Base-by-base conservation (phyloP, 2,888 invertebrate genomes). In the Ferrisia virgata region DNA sequence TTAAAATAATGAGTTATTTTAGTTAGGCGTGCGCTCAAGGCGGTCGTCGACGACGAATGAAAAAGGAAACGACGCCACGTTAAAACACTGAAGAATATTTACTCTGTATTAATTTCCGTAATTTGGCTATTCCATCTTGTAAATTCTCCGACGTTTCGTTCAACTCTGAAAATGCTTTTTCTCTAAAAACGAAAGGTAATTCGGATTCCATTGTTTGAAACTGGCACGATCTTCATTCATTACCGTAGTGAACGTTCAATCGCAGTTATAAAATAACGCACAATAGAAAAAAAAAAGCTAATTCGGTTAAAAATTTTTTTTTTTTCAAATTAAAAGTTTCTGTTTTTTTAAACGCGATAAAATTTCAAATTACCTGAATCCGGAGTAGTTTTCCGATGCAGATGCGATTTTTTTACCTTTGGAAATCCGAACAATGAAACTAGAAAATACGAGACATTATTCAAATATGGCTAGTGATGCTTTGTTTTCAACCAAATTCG, bases 1-100 rank as follows among this genome's bases (percentile, higher is more conserved):
- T 22, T 43, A 39, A 83, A 64, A 85, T 81, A 72, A 81, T 15
- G 18, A 28, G 40, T 85, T 47, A 76, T 76, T 64, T 64, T 64
- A 64, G 58, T 64, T 9, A 11, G 13, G 28, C 13, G 43, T 13
- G 58, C 58, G 47, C 47, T 47, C 9, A 47, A 18, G 47, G 47
- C 47, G 47, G 47, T 47, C 58, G 58, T 28, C 58, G 58, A 28
- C 58, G 58, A 64, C 58, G 25, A 28, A 28, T 64, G 58, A 64
- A 64, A 64, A 64, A 64, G 58, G 25, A 28, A 64, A 64, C 58
- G 58, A 25, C 47, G 18, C 18, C 64, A 11, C 25, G 64, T 15
- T 28, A 28, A 64, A 64, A 64, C 28, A 31, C 15, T 25, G 31
- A 64, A 72, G 72, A 72, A 72, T 72, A 72, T 72, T 72, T 72